These are phyloP conservation scores for Epirrhoe tristata DNA, from an alignment of 2,888 invertebrate species.

Conservation along the genomic window DNA sequence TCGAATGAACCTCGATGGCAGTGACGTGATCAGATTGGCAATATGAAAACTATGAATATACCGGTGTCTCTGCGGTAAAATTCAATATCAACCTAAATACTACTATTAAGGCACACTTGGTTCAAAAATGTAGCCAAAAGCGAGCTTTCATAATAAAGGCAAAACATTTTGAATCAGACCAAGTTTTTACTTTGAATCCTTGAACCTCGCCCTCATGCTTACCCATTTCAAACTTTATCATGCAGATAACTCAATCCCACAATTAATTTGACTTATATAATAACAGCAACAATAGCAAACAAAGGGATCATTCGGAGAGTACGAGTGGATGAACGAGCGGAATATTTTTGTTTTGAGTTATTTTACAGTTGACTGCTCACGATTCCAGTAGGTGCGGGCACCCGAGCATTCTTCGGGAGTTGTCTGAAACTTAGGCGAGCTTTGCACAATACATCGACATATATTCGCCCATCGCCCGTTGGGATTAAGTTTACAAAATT, in stretches of 20 bases:
- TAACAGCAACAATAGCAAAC: conserved; percentile 27
- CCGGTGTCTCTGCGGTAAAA: conserved; percentile 48
- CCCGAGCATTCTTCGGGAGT: conserved; percentile 59
- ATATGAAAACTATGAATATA: conserved; percentile 57
- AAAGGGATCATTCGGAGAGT: conserved; percentile 27
- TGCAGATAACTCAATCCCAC: conserved; percentile 24
- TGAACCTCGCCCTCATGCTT: conserved; percentile 9
- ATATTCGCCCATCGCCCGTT: conserved; percentile 52
- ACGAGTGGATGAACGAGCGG: conserved; percentile 53
- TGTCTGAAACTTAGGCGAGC: conserved; percentile 61
- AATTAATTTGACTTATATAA: conserved; percentile 27
- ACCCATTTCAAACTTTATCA: conserved; percentile 16
- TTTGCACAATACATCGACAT: conserved; percentile 64
- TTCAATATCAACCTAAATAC: conserved; percentile 24
- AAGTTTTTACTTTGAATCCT: conserved; percentile 13
- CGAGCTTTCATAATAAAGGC: neutral
- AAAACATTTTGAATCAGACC: conserved; percentile 10
- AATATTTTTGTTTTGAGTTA: conserved; percentile 66
- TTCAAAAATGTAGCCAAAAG: neutral
- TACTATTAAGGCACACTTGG: conserved; percentile 1
- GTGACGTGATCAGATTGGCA: conserved; percentile 64
- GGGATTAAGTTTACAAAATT: conserved; percentile 67
- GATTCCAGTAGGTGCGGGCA: conserved; percentile 52
- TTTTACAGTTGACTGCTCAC: conserved; percentile 67
- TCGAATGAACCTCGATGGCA: conserved; percentile 64